Conservation (phyloP, 2,797 vertebrate species). For the Rallus crepitans region DNA sequence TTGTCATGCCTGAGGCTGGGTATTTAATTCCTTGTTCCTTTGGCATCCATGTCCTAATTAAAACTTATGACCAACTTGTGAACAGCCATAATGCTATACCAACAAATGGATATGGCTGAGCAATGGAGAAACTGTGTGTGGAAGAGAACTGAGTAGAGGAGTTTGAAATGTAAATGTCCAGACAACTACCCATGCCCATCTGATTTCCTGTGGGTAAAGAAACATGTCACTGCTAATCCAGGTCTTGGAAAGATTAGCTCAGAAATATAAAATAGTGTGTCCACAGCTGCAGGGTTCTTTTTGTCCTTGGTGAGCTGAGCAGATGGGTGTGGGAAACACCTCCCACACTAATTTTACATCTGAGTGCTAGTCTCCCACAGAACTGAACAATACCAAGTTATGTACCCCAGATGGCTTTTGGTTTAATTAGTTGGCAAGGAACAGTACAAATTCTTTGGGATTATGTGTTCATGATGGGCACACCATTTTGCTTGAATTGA, state of each 20-base stretch:
- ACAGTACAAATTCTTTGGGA: neutral
- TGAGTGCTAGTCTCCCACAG: neutral
- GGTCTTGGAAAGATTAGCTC: neutral
- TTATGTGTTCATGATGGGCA: neutral
- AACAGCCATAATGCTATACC: neutral
- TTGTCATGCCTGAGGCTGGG: neutral
- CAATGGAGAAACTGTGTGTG: neutral
- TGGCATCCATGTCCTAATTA: neutral
- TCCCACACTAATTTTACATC: neutral
- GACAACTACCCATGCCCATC: neutral
- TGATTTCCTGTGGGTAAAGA: neutral
- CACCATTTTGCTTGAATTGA: neutral
- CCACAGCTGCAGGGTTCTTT: neutral
- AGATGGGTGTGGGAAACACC: neutral
- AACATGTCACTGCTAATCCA: neutral
- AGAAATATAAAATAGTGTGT: neutral
- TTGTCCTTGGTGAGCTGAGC: neutral
- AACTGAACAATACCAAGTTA: conserved; percentile 1
- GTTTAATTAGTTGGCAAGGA: conserved; percentile 16
- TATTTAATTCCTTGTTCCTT: neutral
- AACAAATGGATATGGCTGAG: neutral
- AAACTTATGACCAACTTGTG: neutral
- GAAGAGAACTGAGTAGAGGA: neutral
- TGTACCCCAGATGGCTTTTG: neutral
- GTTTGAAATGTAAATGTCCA: neutral